Conservation (phyloP, 2,113 vertebrate species). For the Ceratotherium simum region DNA sequence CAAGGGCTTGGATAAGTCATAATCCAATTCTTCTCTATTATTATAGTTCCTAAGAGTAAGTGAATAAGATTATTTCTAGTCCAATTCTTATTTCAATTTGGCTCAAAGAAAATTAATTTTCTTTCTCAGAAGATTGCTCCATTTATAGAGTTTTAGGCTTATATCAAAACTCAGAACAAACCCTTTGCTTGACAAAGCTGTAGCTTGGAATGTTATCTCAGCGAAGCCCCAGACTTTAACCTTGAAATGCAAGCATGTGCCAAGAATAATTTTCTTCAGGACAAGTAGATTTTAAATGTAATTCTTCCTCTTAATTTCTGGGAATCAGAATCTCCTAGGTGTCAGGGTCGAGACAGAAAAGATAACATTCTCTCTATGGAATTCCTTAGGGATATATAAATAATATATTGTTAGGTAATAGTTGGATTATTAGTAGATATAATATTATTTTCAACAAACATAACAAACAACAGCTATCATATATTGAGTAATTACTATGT, state of each 20-base stretch:
- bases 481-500: not conserved
- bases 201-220: slow-evolving; percentile 33
- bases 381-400: not conserved
- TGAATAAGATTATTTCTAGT: slow-evolving; percentile 62
- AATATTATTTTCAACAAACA: not conserved
- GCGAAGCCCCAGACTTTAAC: slow-evolving; percentile 51
- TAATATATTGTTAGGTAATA: not conserved
- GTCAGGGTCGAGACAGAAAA: not conserved
- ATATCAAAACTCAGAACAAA: slow-evolving; percentile 33
- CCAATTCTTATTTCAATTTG: slow-evolving; percentile 67
- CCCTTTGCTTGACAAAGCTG: slow-evolving; percentile 33
- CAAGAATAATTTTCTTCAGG: slow-evolving; percentile 25
- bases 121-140: slow-evolving; percentile 42
- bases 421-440: not conserved
- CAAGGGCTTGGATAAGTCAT: slow-evolving; percentile 27
- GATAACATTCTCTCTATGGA: not conserved
- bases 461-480: not conserved
- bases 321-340: slow-evolving; percentile 7
- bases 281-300: slow-evolving; percentile 49
- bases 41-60: slow-evolving; percentile 43
- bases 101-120: slow-evolving; percentile 73
- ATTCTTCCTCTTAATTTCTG: slow-evolving; percentile 58
- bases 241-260: slow-evolving; percentile 45
- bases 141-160: slow-evolving; percentile 60
- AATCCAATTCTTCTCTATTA: slow-evolving; percentile 54